phyloP scores from a whole-genome alignment of 1,140 invertebrate genomes.

The Pseudobourletiella spinata region DNA sequence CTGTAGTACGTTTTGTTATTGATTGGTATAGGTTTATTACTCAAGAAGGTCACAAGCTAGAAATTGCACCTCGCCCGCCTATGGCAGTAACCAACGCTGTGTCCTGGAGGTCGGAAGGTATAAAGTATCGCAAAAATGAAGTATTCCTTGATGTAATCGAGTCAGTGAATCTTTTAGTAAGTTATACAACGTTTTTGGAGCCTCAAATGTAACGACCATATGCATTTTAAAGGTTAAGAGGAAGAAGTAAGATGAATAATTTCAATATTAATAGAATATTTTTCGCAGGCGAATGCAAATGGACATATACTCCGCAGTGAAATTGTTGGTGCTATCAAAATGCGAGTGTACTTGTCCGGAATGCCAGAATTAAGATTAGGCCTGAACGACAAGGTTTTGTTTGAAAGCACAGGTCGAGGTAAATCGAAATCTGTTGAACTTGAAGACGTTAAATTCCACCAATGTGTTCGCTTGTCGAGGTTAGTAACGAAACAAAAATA shows the following conservation, averaged over 20 bases:
- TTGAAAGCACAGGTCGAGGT: conserved; percentile 93
- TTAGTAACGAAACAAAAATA: conserved; percentile 25
- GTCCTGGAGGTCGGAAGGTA: conserved; percentile 97
- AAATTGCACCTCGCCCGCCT: conserved; percentile 91
- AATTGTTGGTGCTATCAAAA: conserved; percentile 98
- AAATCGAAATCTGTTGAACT: conserved; percentile 98
- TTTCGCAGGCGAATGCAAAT: conserved; percentile 78
- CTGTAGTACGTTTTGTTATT: neutral
- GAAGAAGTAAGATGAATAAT: too few relatives aligned
- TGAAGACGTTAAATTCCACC: conserved; percentile 99
- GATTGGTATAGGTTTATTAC: conserved; percentile 57
- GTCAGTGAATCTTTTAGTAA: conserved; percentile 86
- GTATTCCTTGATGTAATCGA: conserved; percentile 99
- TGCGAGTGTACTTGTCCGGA: conserved; percentile 97
- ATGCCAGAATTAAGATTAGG: conserved; percentile 99
- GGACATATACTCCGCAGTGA: conserved; percentile 96
- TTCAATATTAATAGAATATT: too few relatives aligned
- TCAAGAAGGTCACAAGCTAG: conserved; percentile 96
- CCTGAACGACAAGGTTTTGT: conserved; percentile 97
- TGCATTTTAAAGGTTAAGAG: too few relatives aligned
- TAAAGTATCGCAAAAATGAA: conserved; percentile 99
- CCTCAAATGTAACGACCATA: too few relatives aligned
- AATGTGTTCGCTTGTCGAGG: conserved; percentile 91
- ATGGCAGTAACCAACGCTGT: conserved; percentile 99
- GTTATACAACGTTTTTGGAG: too few relatives aligned